Conservation (phyloP, 1,140 invertebrate species). For the Drosophila santomea region DNA sequence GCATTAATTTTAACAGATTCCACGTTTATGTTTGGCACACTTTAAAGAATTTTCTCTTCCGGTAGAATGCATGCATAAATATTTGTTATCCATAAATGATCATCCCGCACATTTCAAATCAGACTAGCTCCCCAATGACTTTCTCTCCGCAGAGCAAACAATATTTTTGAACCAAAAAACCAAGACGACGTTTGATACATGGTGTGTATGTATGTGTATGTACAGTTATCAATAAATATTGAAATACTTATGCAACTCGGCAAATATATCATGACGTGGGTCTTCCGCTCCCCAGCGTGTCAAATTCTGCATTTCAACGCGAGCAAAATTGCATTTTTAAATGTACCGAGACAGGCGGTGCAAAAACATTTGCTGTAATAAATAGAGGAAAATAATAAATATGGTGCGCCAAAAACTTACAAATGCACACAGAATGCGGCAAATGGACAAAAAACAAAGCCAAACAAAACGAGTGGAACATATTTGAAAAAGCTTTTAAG, state of each 20-base stretch:
- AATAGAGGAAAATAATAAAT: conserved; percentile 74
- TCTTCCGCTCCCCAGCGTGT: conserved; percentile 49
- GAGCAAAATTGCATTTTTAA: conserved; percentile 78
- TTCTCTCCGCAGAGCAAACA: neutral
- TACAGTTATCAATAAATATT: conserved; percentile 63
- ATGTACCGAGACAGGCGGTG: conserved; percentile 28
- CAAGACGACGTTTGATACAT: neutral
- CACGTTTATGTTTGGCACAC: neutral
- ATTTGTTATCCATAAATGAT: neutral
- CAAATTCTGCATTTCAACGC: conserved; percentile 75
- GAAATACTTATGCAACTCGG: conserved; percentile 64
- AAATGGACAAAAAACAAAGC: conserved; percentile 35
- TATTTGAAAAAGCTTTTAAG: conserved; percentile 83
- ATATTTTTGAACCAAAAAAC: conserved; percentile 11
- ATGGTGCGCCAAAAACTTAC: conserved; percentile 59
- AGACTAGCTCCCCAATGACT: conserved; percentile 4
- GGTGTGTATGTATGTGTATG: conserved; percentile 5
- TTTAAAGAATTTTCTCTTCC: neutral
- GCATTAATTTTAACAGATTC: too few species aligned
- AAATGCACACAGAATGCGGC: conserved; percentile 58
- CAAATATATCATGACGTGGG: conserved; percentile 57
- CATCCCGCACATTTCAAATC: conserved; percentile 12
- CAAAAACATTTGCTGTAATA: conserved; percentile 69
- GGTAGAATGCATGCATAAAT: neutral
- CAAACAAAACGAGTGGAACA: conserved; percentile 49